These are phyloP conservation scores for Nannoperca australis DNA, from an alignment of 2,797 vertebrate genomes.

Conservation along the genomic window DNA sequence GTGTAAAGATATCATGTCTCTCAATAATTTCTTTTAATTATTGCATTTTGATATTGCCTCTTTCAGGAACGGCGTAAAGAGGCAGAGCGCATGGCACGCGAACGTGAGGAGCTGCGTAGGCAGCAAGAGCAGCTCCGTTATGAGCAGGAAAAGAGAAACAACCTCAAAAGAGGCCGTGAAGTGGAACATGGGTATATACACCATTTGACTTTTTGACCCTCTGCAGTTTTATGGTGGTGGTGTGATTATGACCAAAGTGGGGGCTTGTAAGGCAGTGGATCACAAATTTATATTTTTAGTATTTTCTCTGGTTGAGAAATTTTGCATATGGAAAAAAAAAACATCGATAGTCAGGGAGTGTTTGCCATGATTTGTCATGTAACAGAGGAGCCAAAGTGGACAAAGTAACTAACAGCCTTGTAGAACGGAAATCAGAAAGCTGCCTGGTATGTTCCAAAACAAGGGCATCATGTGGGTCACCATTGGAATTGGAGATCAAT, in stretches of 20 bases:
- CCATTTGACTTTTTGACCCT: background rate
- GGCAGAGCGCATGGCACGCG: constrained; percentile 94
- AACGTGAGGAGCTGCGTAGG: constrained; percentile 94
- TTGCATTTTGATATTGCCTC: background rate
- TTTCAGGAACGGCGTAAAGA: constrained; percentile 94
- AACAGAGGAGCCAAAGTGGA: background rate
- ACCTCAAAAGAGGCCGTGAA: constrained; percentile 94
- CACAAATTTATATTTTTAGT: background rate
- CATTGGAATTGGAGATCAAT: background rate
- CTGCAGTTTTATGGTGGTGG: background rate
- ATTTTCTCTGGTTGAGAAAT: background rate
- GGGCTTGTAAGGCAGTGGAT: background rate
- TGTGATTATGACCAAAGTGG: background rate
- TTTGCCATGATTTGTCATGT: background rate
- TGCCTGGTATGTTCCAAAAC: background rate
- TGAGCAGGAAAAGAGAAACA: constrained; percentile 97
- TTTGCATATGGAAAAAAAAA: background rate
- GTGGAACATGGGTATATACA: constrained; percentile 92
- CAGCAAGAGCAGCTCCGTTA: constrained; percentile 98
- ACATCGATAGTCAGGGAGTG: background rate
- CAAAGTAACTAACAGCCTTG: background rate
- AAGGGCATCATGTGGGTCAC: no score
- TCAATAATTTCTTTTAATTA: background rate
- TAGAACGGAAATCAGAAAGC: background rate
- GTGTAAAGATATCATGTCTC: background rate